These are phyloP conservation scores for Harpagus bidentatus DNA, from an alignment of 2,113 vertebrate genomes.

Conservation along the genomic window DNA sequence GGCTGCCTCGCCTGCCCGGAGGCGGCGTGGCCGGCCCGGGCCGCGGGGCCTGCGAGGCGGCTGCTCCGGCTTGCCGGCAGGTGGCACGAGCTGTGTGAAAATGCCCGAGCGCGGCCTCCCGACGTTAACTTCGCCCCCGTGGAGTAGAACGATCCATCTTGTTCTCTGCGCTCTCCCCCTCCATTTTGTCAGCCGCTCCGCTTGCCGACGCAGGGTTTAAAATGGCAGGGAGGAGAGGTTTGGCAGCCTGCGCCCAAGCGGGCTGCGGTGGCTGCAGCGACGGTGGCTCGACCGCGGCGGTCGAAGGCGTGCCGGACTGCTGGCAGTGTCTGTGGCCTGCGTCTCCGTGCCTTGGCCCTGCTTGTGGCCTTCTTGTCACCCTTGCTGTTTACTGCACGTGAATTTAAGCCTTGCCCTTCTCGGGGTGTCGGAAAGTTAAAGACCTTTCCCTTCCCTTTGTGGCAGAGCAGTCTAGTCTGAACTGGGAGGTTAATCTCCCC, in stretches of 20 bases:
- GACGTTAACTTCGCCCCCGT: fast-evolving
- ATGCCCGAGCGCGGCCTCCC: neutral
- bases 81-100: neutral
- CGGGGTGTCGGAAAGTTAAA: too few species aligned
- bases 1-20: neutral
- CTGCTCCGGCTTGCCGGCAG: neutral
- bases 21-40: neutral
- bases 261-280: fast-evolving
- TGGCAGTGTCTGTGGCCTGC: fast-evolving
- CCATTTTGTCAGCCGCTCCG: neutral
- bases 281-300: fast-evolving
- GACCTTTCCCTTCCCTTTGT: fast-evolving
- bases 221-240: neutral
- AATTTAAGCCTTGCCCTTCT: neutral
- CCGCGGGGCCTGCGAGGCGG: neutral
- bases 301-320: fast-evolving
- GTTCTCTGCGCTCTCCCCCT: too few species aligned
- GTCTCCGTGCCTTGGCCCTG: fast-evolving
- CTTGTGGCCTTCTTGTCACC: fast-evolving
- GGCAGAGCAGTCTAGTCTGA: too few species aligned
- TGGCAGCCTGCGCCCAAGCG: fast-evolving
- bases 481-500: fast-evolving
- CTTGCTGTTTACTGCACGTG: fast-evolving
- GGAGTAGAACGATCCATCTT: fast-evolving
- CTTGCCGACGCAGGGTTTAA: neutral